Base-by-base conservation (phyloP, 1,140 invertebrate species). In the Ooceraea biroi region DNA sequence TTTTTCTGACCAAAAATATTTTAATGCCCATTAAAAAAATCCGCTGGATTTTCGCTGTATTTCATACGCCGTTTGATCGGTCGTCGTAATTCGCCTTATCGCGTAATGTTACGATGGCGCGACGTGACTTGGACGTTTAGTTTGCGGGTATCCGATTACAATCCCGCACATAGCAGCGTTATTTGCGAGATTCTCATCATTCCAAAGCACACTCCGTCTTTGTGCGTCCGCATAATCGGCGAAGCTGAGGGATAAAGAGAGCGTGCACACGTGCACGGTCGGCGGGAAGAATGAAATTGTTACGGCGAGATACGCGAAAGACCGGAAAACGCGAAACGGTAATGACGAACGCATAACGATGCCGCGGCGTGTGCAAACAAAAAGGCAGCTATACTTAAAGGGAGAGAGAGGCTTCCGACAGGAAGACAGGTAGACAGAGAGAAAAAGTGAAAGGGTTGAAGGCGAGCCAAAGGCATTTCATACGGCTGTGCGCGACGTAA, bases 281-380 rank as follows among this genome's bases (percentile, higher is more conserved):
- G 63, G 22, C 12, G 22, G 52, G 52, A 55, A 55, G 74, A 50
- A 55, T 27, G 46, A 68, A 78, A 78, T 78, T 66, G 46, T 68
- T 78, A 68, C 46, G 19, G 19, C 46, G 11, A 44, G 46, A 25
- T 66, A 50, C n/a, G 27, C 22, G 36, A 74, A 61, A 77, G 30
- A 25, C 12, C 50, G 36, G 17, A 57, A 71, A 80, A 57, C n/a
- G 50, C 50, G 44, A 30, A 41, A 72, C 60, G 77, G 14, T 68
- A 80, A 71, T 55, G 65, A 80, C 30, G 48, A 44, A 71, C 10
- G 63, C 12, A n/a, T 80, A 80, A 80, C 25, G 73, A 76, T 3
- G 41, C 17, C n/a, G 3, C 12, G 25, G 41, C 44, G 50, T 25
- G 25, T 61, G 22, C 44, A 46, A 30, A 65, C 61, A 77, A 65